phyloP scores from a whole-genome alignment of 1,140 invertebrate genomes.

The Linepithema humile region DNA sequence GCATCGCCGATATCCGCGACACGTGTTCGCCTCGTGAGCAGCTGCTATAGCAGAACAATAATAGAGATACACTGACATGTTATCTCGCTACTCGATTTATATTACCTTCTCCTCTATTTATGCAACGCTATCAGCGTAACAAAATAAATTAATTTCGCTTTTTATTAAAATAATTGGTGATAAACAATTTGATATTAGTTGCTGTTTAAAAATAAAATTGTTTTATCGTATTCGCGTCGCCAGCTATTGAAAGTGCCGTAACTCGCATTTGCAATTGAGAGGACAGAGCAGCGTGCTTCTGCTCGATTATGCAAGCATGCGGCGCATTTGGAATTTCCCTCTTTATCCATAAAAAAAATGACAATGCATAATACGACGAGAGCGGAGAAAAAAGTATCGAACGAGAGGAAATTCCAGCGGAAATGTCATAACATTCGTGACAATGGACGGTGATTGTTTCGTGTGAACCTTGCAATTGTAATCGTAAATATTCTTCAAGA shows the following conservation, averaged over 20 bases:
- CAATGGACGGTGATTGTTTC: conserved; percentile 22
- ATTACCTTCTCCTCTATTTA: background rate
- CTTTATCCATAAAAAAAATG: background rate
- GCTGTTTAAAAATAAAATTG: too few species aligned
- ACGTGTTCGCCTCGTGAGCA: conserved; percentile 50
- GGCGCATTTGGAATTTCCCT: conserved; percentile 1
- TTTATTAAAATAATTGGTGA: background rate
- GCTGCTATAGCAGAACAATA: conserved; percentile 14
- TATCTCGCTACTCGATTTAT: background rate
- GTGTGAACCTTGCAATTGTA: background rate
- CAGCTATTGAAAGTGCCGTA: background rate
- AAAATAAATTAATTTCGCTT: background rate
- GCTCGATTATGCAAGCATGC: background rate
- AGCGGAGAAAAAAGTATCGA: background rate
- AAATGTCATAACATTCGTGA: background rate
- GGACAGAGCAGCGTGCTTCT: background rate
- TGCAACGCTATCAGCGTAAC: background rate
- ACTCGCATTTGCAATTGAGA: background rate
- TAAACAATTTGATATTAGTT: background rate
- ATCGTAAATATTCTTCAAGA: background rate
- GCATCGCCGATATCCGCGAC: conserved; percentile 42
- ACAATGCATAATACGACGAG: background rate
- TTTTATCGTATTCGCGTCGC: background rate
- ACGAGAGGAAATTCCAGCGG: background rate
- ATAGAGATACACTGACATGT: conserved; percentile 10